Evolutionary conservation across 2,888 invertebrate species (phyloP), one percentile per base, ranked within the genome.

Genomic region (Elysia crispata): DNA sequence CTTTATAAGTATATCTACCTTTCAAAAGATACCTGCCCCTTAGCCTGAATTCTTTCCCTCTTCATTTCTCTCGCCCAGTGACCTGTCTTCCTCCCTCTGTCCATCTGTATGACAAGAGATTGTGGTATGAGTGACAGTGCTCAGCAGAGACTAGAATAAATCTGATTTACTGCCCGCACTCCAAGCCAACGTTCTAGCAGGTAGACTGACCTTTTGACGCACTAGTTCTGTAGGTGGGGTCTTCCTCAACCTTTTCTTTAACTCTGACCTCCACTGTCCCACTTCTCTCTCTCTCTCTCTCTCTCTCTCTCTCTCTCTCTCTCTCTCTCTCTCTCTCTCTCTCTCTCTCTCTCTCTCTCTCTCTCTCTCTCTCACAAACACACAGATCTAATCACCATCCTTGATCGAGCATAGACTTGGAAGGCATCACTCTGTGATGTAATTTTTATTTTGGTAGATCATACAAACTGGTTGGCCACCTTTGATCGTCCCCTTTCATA

Each of bases 271-370:
- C 30, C 28, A 1, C 31, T 25, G 6, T 57, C 57, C 31, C 11
- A 0, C 20, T n/a, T 33, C 28, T 60, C 75, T 31, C n/a, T 33
- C 8, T 62, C 8, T 23, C 20, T 30, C 23, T 31, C 67, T 66
- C 50, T 41, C 8, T 23, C 41, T 67, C 1, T 30, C 23, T 30
- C 15, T 30, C 31, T 30, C 50, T 31, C 15, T 54, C 1, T 31
- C 50, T 31, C 25, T 54, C 57, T 54, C 23, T 33, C 57, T 31
- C n/a, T 60, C 28, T 57, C 50, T 57, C 50, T 67, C 67, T 77
- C 69, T 69, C 25, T 77, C 67, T 69, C 50, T 54, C 69, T 69
- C 28, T 77, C 49, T 69, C 50, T 69, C 41, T 66, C 76, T 76
- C 41, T 25, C 25, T 66, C 66, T 66, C 64, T 18, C 20, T 23